Base-by-base conservation (phyloP, 1,140 invertebrate genomes). In the Lerema accius region DNA sequence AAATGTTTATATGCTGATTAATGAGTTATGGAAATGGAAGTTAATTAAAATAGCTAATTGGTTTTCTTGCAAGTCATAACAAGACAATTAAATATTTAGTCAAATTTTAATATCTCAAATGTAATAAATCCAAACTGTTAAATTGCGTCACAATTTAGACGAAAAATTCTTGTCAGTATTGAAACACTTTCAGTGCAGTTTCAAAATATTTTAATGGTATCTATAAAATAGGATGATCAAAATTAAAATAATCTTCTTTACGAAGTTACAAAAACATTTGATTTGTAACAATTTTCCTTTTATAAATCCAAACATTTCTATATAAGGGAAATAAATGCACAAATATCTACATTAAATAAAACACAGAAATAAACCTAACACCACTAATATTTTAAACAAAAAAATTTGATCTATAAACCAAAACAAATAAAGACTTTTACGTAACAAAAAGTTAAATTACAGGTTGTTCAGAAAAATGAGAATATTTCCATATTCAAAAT, bases 141-240 rank as follows among this genome's bases (percentile, higher is more conserved):
- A 48, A 48, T 26, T 23, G 10, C 23, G 23, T 48, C 15, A 13
- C 28, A 58, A 45, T 17, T 35, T 7, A 37, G 11, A 28, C 28
- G 14, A 32, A n/a, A n/a, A n/a, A 14, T 59, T 46, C 48, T 48
- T 59, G n/a, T 42, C 16, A 37, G 32, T 43, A 59, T 59, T 59
- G 55, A 59, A 59, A 59, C 55, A 59, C 42, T 59, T 46, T 45
- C 26, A 46, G 42, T 58, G 26, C 43, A 23, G 43, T 46, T 59
- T 59, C n/a, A 11, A 59, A 59, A 48, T 48, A 48, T 59, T 59
- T 48, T 59, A 59, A 59, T 58, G 1, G 13, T 7, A 49, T 49
- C 11, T 49, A 37, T 58, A 58, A 58, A 17, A 43, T 58, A 45
- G 10, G 16, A 19, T 17, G 26, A 26, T 56, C 11, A 56, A 32